Base-by-base conservation (phyloP, 1,140 invertebrate genomes). In the Zaprionus vittiger region DNA sequence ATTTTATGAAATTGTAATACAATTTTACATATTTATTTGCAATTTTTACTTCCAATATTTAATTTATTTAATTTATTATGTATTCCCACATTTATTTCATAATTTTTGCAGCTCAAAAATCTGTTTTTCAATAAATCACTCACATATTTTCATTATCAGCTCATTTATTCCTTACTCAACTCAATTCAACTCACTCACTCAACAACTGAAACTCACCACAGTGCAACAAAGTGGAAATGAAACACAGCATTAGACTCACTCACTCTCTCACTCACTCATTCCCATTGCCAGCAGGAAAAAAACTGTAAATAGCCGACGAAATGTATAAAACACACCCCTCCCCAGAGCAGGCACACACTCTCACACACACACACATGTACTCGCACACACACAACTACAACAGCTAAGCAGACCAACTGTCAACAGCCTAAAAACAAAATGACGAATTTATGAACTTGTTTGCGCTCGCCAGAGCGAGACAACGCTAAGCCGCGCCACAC, bases 361-460 rank as follows among this genome's bases (percentile, higher is more conserved):
- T 28, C 22, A n/a, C n/a, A 52, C 44, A 15, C 56, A 37, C 61
- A 49, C 66, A 47, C 70, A 59, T 70, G 56, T 57, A 47, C 22
- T 56, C 24, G 15, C 75, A 28, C 26, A 7, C 26, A 7, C 1
- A 72, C 73, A 86, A 72, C 68, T 77, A 73, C 77, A 59, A 69
- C 63, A 72, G 15, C 76, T 70, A 75, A 71, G 57, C 77, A 73
- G 77, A 81, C 73, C 80, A 89, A 91, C 90, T 92, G 91, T 92
- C 91, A 92, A 85, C 91, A 89, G 77, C 66, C 66, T 56, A 83
- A 91, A 91, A 92, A 91, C 91, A 92, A 92, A 92, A 92, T 91
- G 91, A 91, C 83, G 91, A 92, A 92, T 92, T 92, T 91, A 92
- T 92, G 85, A 91, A 86, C 82, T 91, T 77, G 80, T 78, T 81